Conservation (phyloP, 2,888 invertebrate species). For the Ormyrus rosae region DNA sequence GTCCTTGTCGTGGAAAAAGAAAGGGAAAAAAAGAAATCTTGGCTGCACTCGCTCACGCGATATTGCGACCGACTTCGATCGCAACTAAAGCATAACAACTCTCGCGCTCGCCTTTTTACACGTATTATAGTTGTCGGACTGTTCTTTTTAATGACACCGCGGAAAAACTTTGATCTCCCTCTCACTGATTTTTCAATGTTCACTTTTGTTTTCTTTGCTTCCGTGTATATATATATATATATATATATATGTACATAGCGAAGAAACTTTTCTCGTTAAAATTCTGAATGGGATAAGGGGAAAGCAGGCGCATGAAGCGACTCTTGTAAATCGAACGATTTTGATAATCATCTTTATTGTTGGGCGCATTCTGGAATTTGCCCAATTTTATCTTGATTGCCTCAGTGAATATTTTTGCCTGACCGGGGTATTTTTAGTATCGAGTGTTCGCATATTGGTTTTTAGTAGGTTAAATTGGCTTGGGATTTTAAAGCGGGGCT, state of each 20-base stretch:
- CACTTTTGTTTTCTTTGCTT: not conserved
- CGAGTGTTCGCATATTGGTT: too few species aligned
- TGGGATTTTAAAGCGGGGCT: too few species aligned
- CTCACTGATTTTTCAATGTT: constrained; percentile 18
- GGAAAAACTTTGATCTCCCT: not conserved
- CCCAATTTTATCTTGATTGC: not conserved
- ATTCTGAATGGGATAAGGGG: not conserved
- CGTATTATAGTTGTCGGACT: not conserved
- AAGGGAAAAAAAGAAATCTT: not conserved
- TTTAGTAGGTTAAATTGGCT: too few species aligned
- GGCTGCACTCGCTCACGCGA: constrained; percentile 23
- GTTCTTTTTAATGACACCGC: not conserved
- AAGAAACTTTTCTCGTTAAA: constrained; percentile 32
- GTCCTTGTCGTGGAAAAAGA: constrained; percentile 5
- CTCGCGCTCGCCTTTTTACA: not conserved
- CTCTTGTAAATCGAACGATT: constrained; percentile 1
- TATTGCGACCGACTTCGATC: constrained; percentile 1
- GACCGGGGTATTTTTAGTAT: too few species aligned
- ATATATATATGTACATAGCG: too few species aligned
- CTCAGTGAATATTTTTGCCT: too few species aligned
- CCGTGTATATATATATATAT: too few species aligned
- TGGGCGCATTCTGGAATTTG: not conserved
- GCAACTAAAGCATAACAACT: not conserved
- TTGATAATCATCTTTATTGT: constrained; percentile 10
- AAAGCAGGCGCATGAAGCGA: not conserved